Base-by-base conservation (phyloP, 64 coral and sea anemone species). In the Dendronephthya gigantea region DNA sequence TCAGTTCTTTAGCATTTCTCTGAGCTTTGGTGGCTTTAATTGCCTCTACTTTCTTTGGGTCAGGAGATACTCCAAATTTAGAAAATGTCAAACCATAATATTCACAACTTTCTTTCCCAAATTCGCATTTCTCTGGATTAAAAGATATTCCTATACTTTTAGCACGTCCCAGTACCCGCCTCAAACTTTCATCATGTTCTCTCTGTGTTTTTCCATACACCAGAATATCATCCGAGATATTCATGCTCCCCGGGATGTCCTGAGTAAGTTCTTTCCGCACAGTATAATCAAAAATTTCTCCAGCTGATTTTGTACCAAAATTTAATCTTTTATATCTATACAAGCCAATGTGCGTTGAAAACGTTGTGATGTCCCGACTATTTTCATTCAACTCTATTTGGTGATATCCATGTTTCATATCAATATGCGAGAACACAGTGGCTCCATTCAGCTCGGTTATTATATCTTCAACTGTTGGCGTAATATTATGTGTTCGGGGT, bases 321-420 rank as follows among this genome's bases (percentile, higher is more conserved):
- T 84, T 84, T 50, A 84, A 32, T 49, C 82, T 83, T 37, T 49
- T 83, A 29, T 48, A 83, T 19, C 82, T 19, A 32, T 83, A 48
- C 17, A 49, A n/a, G 8, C 8, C 50, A 52, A 52, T 52, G 23
- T 2, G 50, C 23, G 50, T 52, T 52, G 50, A 52, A 22, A 52
- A 83, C 38, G 40, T 83, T 19, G 82, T 83, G 2, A 83, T 83
- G 40, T 83, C 22, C 17, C 82, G 40, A 32, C 82, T 84, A 9
- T 84, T 84, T 49, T 84, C 82, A n/a, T 84, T 84, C 22, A 84
- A 28, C 49, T 84, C 82, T 49, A 29, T n/a, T 22, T 84, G 82
- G 19, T 84, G 40, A 45, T 84, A 52, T 10, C 50, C 50, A 10
- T 52, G 50, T 52, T 52, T 35, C 40, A 83, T 45, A 43, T 83